These are phyloP conservation scores for Pampus argenteus DNA, from an alignment of 2,797 vertebrate species.

Conservation along the genomic window DNA sequence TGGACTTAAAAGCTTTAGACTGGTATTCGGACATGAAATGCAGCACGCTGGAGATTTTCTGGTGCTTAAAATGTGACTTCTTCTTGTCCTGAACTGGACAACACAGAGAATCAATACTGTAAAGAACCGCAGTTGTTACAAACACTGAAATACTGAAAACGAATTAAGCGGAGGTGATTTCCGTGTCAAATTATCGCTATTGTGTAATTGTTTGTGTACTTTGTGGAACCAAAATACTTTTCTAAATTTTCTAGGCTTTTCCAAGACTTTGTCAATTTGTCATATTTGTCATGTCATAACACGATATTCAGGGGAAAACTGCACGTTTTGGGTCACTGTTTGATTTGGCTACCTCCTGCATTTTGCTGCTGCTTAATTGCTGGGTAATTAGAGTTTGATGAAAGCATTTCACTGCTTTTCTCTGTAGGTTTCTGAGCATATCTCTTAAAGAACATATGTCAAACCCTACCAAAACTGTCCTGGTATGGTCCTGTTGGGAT, in stretches of 20 bases:
- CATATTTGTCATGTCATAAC: conserved; percentile 12
- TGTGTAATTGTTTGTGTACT: conserved; percentile 6
- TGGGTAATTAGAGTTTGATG: conserved; percentile 15
- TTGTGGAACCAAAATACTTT: conserved; percentile 11
- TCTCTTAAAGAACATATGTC: neutral
- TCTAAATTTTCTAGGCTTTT: conserved; percentile 29
- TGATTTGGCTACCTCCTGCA: conserved; percentile 39
- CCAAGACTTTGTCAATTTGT: conserved; percentile 27
- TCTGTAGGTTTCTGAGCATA: neutral
- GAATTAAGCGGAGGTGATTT: conserved; percentile 4
- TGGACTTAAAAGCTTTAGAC: conserved; percentile 56
- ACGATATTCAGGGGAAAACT: conserved; percentile 12
- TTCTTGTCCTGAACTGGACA: conserved; percentile 36
- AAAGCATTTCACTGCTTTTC: conserved; percentile 25
- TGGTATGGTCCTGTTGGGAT: neutral
- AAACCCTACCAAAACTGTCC: neutral
- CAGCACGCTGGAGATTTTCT: conserved; percentile 40
- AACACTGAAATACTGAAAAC: conserved; percentile 20
- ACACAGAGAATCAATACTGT: conserved; percentile 1
- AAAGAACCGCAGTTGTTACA: neutral
- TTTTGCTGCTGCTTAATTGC: conserved; percentile 24
- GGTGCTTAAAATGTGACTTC: conserved; percentile 39
- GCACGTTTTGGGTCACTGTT: conserved; percentile 21
- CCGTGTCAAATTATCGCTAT: conserved; percentile 23
- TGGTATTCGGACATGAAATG: conserved; percentile 60